Evolutionary conservation across 2,113 vertebrate species (phyloP).

Genomic region (Eudyptes chrysolophus): DNA sequence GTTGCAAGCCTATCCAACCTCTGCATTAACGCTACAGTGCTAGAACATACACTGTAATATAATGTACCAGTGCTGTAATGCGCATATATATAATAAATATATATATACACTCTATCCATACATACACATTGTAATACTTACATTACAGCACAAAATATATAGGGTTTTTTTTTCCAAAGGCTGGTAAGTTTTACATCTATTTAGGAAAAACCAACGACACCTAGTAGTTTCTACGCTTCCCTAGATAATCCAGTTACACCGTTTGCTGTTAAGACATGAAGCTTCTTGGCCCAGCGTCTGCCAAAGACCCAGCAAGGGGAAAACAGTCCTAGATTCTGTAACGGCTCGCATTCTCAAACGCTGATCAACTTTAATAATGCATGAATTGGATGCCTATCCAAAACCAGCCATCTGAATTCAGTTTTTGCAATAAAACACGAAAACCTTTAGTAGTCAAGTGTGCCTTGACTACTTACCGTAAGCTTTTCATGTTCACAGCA

Average conservation of each 20-base stretch:
- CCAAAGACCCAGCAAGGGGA: not conserved
- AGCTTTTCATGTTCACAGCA: not conserved
- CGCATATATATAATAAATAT: not conserved
- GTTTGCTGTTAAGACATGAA: not conserved
- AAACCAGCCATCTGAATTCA: not conserved
- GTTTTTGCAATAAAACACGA: not conserved
- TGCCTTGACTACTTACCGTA: not conserved
- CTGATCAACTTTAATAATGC: not conserved
- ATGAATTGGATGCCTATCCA: not conserved
- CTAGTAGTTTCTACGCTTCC: not conserved
- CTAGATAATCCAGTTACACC: not conserved
- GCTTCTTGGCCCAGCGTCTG: not conserved
- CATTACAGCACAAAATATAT: not conserved
- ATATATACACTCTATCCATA: not conserved
- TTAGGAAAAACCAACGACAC: not conserved
- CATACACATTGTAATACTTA: not conserved
- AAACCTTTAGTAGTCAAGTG: not conserved
- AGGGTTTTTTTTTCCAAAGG: not conserved
- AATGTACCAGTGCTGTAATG: too few species aligned
- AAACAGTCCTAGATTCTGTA: not conserved
- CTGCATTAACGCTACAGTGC: not conserved
- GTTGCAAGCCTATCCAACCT: not conserved
- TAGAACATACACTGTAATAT: not conserved
- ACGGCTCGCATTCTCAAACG: not conserved
- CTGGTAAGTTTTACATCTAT: not conserved